phyloP scores from a whole-genome alignment of 1,140 invertebrate genomes.

The Sinonovacula constricta region DNA sequence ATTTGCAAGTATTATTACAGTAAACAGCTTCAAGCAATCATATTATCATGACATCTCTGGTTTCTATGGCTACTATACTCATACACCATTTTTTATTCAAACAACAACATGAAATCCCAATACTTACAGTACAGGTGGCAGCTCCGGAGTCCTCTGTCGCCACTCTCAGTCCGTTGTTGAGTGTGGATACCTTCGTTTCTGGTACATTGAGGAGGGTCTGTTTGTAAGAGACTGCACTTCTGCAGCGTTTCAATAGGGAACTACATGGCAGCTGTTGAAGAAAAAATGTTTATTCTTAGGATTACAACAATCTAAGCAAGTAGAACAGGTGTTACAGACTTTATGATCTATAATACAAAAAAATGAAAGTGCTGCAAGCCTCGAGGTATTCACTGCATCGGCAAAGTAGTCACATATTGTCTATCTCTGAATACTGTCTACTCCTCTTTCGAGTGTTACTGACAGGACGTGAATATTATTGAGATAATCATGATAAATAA shows the following conservation, averaged over 20 bases:
- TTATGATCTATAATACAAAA: neutral
- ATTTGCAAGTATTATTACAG: too few species aligned
- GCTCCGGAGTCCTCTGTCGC: constrained; percentile 97
- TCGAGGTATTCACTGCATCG: neutral
- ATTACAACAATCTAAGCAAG: neutral
- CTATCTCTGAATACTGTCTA: neutral
- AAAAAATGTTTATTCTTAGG: neutral
- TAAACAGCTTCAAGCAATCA: too few species aligned
- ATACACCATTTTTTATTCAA: neutral
- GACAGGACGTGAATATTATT: too few species aligned
- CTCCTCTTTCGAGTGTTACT: neutral
- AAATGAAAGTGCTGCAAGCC: neutral
- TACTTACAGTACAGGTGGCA: constrained; percentile 92
- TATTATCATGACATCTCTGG: too few species aligned
- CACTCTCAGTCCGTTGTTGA: constrained; percentile 94
- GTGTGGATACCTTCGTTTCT: constrained; percentile 90
- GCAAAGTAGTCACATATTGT: neutral
- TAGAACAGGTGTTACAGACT: neutral
- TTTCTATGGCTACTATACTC: too few species aligned
- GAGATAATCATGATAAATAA: neutral
- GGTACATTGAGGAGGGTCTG: constrained; percentile 87
- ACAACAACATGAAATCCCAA: neutral
- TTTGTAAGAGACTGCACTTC: constrained; percentile 44
- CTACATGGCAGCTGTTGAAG: neutral
- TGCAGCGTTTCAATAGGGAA: neutral